phyloP scores from a whole-genome alignment of 1,140 invertebrate genomes.

The Sycophaga agraensis region DNA sequence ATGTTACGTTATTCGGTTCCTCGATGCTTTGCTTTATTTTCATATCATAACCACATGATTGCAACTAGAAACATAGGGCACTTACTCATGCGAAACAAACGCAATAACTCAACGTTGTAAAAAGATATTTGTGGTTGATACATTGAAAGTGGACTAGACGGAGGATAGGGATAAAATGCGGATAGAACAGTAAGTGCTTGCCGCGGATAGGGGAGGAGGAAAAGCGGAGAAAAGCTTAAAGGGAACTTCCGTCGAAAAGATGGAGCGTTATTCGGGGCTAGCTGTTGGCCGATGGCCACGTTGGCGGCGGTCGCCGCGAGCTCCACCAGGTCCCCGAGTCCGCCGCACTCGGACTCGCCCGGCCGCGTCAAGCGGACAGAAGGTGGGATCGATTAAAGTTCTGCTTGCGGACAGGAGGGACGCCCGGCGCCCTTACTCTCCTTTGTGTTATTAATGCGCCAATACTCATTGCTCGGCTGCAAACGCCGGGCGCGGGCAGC shows the following conservation, averaged over 20 bases:
- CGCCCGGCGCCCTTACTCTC: neutral
- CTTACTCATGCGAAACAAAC: no score
- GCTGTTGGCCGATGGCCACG: slow-evolving; percentile 19
- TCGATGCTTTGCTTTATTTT: no score
- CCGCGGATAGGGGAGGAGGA: neutral
- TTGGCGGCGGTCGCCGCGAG: slow-evolving; percentile 1
- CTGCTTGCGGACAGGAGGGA: neutral
- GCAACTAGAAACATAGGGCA: no score
- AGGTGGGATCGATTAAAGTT: slow-evolving; percentile 20
- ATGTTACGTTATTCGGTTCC: no score
- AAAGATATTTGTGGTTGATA: slow-evolving; percentile 10
- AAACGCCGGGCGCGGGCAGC: slow-evolving; percentile 34
- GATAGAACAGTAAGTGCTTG: no score
- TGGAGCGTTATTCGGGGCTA: neutral
- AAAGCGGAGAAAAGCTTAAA: neutral
- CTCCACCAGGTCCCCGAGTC: neutral
- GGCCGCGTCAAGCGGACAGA: neutral
- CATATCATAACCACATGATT: no score
- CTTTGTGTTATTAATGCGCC: slow-evolving; percentile 36
- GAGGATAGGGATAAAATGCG: neutral
- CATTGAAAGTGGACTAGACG: no score
- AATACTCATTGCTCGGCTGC: slow-evolving; percentile 26
- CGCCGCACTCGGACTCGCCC: neutral
- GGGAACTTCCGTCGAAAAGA: slow-evolving; percentile 13
- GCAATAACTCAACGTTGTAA: no score